Base-by-base conservation (phyloP, 1,140 invertebrate species). In the Drosophila orena region DNA sequence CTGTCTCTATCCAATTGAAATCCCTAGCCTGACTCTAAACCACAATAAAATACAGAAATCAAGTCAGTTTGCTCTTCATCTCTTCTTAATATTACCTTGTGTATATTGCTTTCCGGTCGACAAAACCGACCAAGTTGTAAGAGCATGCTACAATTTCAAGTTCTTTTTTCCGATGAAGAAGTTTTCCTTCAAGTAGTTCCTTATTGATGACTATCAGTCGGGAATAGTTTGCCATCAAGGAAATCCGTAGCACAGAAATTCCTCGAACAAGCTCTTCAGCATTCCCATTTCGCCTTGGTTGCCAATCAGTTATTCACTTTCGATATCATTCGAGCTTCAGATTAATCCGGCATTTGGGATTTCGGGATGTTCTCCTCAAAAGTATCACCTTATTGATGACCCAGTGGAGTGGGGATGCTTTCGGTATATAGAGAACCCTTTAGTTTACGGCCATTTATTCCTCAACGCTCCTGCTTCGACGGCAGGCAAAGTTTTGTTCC, bases 391-490 rank as follows among this genome's bases (percentile, higher is more conserved):
- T 71, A 71, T 65, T 66, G 62, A 66, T 66, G 62, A 24, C 2
- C 34, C 17, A 64, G 55, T 64, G 17, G n/a, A 6, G 6, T 3
- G 5, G 35, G 24, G 49, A 38, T 35, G 4, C 11, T 8, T 35
- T 24, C 24, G 30, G 12, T 14, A 12, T 12, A 8, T 8, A 11
- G 10, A 62, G 57, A 71, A 55, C 55, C 78, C 61, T 61, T 77
- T 72, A 35, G 52, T 37, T 17, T 17, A 58, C 24, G 68, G 70
- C 83, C 72, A 86, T 86, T 88, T 86, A 88, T 88, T 88, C 79
- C 53, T 70, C 83, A 86, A 83, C 83, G 88, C 83, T 34, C 20
- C 44, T 12, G 22, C 22, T 86, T 12, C 80, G 40, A 40, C 15
- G 24, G 35, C 62, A 42, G 60, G 27, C 34, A 71, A 86, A 86